Base-by-base conservation (phyloP, 2,797 vertebrate genomes). In the Spinibarbus caldwelli region DNA sequence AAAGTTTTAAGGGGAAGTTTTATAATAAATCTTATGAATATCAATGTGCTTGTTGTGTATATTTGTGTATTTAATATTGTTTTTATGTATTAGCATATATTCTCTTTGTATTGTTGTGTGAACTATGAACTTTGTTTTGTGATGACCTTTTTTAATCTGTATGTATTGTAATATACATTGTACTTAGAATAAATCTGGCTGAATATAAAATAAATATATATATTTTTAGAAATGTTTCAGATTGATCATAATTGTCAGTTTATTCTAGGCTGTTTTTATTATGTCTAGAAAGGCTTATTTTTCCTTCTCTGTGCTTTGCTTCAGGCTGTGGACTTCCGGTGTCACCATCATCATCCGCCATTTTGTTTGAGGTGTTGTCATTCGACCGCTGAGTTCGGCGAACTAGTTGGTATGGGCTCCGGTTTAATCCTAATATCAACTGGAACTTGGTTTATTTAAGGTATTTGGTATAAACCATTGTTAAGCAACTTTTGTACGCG, bases 341-440 rank as follows among this genome's bases (percentile, higher is more conserved):
- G 23, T 45, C 45, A 23, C 9, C 36, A 34, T 17, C 10, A 26
- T 26, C 19, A 6, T 5, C 36, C 10, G 66, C 85, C 89, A 89
- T 89, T 89, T 89, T 87, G 89, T 88, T 68, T 26, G 36, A 86
- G 80, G 64, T 89, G 79, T 88, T 86, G 86, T 82, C 78, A 68
- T 66, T 78, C n/a, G 23, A 6, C 11, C 23, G 11, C 34, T 21
- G 66, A 79, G 67, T 29, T 78, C 12, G 17, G 23, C 8, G 68
- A 66, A 2, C 19, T 54, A 15, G 3, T 15, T 68, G 9, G n/a
- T 57, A 78, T 54, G 59, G 11, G 38, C 23, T 47, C 3, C 26
- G 21, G 21, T 47, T 19, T 19, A 31, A 19, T 77, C 9, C 2
- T 64, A 38, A 29, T 72, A 21, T 79, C 38, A 38, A 6, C 67